Evolutionary conservation across 2,797 vertebrate species (phyloP), one percentile per base, ranked within the genome.

Genomic region (Ctenochaetus hawaiiensis): DNA sequence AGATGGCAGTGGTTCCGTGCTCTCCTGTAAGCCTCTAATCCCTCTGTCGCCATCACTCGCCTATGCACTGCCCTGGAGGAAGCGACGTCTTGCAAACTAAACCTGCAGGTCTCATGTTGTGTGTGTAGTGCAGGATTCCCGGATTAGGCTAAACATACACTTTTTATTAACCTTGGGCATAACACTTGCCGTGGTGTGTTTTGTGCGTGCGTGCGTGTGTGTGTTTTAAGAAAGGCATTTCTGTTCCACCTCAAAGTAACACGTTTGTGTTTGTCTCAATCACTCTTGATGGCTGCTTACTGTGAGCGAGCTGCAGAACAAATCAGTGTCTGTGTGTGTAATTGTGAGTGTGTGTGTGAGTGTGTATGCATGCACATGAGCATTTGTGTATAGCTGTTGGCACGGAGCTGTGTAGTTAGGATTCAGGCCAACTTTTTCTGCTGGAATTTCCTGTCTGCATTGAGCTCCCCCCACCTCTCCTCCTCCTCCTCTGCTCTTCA

Each of bases 391-490:
- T 90, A 93, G 91, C 83, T 43, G 78, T 84, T 92, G 91, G 92
- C 65, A 93, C 90, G 78, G 75, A 45, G 83, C 90, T 95, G 88
- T 96, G 93, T 91, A 93, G 93, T 95, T 96, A 95, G 94, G 96
- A 96, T 86, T 83, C 79, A 78, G 87, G 96, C 95, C 96, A 96
- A 95, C 92, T 96, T 95, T 87, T 96, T 93, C 93, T 95, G 88
- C 89, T 96, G 96, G 96, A 97, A 98, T 97, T 99, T 98, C 97
- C 96, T 96, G 96, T 96, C 95, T 96, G 93, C 94, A 95, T 96
- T 84, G 93, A 93, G 93, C 94, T 92, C 92, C 93, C 93, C 90
- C 91, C 74, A 83, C 88, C 76, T 56, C 78, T 57, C 93, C 83
- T 83, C 47, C 87, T 58, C 81, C 66, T 92, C 89, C 85, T 72